These are phyloP conservation scores for Diadegma fenestrale DNA, from an alignment of 2,888 invertebrate genomes.

Conservation along the genomic window DNA sequence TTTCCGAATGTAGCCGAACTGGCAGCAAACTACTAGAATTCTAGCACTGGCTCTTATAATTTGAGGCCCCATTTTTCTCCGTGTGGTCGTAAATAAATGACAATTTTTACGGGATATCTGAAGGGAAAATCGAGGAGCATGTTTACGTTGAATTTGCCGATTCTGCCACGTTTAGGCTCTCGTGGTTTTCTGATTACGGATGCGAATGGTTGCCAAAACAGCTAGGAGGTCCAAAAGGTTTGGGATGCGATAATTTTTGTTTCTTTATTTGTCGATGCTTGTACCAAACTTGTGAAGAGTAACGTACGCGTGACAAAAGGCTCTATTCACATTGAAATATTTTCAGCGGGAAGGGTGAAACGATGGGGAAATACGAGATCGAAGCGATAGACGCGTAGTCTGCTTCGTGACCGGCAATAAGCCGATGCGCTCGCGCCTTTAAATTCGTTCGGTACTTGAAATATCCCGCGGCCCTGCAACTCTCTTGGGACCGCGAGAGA, in stretches of 20 bases:
- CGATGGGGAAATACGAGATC: slow-evolving; percentile 75
- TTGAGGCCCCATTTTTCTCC: no score
- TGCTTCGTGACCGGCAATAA: slow-evolving; percentile 83
- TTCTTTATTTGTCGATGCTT: neutral
- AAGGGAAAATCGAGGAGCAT: no score
- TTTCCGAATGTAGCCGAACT: no score
- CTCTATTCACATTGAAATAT: slow-evolving; percentile 78
- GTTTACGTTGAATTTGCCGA: neutral
- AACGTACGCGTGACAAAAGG: slow-evolving; percentile 41
- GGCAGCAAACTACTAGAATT: no score
- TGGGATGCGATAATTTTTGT: neutral
- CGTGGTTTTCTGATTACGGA: no score
- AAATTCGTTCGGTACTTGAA: slow-evolving; percentile 55
- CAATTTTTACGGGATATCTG: no score
- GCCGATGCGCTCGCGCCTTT: slow-evolving; percentile 68
- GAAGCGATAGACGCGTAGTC: slow-evolving; percentile 79
- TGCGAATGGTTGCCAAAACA: neutral
- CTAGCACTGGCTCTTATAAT: no score
- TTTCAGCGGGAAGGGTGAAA: slow-evolving; percentile 72
- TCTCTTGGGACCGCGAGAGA: slow-evolving; percentile 35
- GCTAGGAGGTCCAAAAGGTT: neutral
- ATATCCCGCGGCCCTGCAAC: slow-evolving; percentile 35
- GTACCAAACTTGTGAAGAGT: slow-evolving; percentile 14
- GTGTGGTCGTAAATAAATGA: no score
- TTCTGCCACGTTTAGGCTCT: no score